Conservation (phyloP, 1,140 invertebrate species). For the Thalassaphorura encarpata region DNA sequence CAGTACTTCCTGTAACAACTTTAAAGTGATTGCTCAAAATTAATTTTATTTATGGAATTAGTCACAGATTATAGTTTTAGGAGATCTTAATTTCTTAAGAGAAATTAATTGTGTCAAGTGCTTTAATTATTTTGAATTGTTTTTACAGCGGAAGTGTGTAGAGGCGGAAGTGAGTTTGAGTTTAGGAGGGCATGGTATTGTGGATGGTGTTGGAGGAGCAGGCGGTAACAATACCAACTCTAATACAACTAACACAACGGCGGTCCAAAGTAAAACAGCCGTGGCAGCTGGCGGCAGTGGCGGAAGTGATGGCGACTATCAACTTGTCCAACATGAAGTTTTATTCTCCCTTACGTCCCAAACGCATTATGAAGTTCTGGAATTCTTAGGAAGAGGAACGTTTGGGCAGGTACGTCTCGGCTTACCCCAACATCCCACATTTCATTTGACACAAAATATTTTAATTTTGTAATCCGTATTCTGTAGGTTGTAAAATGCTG, state of each 20-base stretch:
- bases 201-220: conserved; percentile 24
- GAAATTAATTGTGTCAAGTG: too few relatives aligned
- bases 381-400: conserved; percentile 95
- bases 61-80: too few relatives aligned
- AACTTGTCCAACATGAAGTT: conserved; percentile 95
- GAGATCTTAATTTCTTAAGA: too few relatives aligned
- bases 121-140: not conserved
- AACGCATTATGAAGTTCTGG: conserved; percentile 91
- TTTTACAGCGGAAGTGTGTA: conserved; percentile 30
- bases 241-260: conserved; percentile 50
- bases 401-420: conserved; percentile 72
- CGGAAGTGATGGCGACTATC: conserved; percentile 89
- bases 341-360: conserved; percentile 72
- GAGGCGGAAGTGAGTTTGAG: conserved; percentile 21
- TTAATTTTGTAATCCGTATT: not conserved
- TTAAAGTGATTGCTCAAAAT: too few relatives aligned
- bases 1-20: too few relatives aligned
- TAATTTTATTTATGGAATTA: too few relatives aligned
- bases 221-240: conserved; percentile 17
- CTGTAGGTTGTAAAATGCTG: conserved; percentile 93
- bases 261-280: conserved; percentile 61
- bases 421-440: not conserved
- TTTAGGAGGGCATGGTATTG: conserved; percentile 28
- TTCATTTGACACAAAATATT: not conserved
- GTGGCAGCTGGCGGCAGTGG: conserved; percentile 49